phyloP scores from a whole-genome alignment of 2,888 invertebrate genomes.

The Lasioglossum figueresi region DNA sequence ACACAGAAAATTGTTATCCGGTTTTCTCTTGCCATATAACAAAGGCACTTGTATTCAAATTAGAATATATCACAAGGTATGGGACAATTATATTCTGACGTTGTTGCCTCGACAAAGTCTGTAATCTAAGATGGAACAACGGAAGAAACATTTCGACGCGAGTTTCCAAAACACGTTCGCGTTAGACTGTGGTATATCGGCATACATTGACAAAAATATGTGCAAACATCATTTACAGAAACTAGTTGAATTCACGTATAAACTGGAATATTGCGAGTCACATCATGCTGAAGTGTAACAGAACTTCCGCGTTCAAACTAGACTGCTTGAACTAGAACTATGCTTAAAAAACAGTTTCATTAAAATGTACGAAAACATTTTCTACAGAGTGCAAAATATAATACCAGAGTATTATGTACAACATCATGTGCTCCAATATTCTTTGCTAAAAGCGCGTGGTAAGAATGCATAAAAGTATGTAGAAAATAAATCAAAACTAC shows the following conservation, averaged over 20 bases:
- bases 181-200: not conserved
- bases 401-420: not conserved
- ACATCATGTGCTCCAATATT: not conserved
- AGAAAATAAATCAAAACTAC: not conserved
- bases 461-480: not conserved
- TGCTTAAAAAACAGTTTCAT: not conserved
- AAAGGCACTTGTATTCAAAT: conserved; percentile 52
- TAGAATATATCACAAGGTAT: conserved; percentile 21
- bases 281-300: not conserved
- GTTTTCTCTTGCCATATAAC: conserved; percentile 23
- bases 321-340: not conserved
- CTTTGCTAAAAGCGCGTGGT: too few species aligned
- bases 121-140: conserved; percentile 5
- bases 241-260: not conserved
- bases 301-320: not conserved
- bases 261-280: conserved; percentile 6
- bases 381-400: not conserved
- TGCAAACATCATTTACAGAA: conserved; percentile 18
- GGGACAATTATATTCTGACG: conserved; percentile 25
- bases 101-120: conserved; percentile 6
- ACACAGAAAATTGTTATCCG: conserved; percentile 27
- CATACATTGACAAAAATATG: not conserved
- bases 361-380: not conserved
- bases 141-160: conserved; percentile 20
- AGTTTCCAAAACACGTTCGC: not conserved